Percentiles rank a stretch among this genome's conserved stretches.
These are phyloP conservation scores for Danio albolineatus DNA, from an alignment of 2,797 vertebrate species.

Conservation along the genomic window DNA sequence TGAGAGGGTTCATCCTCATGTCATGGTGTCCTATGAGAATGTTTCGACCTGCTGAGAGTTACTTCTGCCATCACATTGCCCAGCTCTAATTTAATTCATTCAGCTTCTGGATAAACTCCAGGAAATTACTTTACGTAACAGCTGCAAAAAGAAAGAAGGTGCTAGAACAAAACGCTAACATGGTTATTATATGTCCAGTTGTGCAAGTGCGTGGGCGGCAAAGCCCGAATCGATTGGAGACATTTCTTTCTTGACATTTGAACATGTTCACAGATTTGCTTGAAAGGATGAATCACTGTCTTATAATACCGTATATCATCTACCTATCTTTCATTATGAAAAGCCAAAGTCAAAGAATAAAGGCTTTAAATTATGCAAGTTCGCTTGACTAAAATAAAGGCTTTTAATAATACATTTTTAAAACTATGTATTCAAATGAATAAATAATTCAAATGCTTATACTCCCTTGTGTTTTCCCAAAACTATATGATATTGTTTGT, in stretches of 20 bases:
- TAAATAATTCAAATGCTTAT: background rate
- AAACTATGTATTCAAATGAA: background rate
- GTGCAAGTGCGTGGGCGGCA: constrained; percentile 2
- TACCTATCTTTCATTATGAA: background rate
- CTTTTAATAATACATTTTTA: background rate
- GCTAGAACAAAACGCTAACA: constrained; percentile 11
- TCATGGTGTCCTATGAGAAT: constrained; percentile 45
- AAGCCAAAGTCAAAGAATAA: background rate
- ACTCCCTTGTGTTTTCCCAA: background rate
- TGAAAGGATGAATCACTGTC: constrained; percentile 20
- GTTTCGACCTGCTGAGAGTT: constrained; percentile 55
- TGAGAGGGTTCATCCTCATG: constrained; percentile 8
- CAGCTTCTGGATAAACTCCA: constrained; percentile 5
- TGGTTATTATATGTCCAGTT: constrained; percentile 17
- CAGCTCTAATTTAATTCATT: constrained; percentile 7
- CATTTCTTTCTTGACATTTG: constrained; percentile 30
- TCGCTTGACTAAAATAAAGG: background rate
- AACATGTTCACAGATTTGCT: constrained; percentile 23
- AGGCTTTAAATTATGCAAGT: background rate
- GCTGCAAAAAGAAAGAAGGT: constrained; percentile 13
- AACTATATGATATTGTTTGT: background rate
- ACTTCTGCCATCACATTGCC: constrained; percentile 46
- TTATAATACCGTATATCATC: constrained; percentile 26
- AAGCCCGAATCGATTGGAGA: constrained; percentile 13
- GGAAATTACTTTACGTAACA: background rate